phyloP scores from a whole-genome alignment of 2,797 vertebrate species.

The Heterohyrax brucei region DNA sequence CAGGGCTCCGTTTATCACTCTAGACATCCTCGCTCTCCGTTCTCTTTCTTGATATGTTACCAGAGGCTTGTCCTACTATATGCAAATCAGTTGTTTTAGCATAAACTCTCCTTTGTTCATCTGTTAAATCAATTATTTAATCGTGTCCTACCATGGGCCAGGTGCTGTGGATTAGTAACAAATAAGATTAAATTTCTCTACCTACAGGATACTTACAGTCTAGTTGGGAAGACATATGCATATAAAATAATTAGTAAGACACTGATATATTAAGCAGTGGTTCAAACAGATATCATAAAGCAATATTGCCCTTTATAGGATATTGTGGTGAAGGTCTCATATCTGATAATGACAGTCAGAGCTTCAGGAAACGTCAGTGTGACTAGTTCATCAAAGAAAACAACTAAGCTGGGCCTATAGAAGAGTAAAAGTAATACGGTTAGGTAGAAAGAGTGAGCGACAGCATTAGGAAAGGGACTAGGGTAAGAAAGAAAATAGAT shows the following conservation, averaged over 20 bases:
- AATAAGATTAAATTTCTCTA: constrained; percentile 61
- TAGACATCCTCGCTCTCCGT: constrained; percentile 79
- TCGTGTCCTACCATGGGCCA: not conserved
- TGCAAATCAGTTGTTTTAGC: constrained; percentile 75
- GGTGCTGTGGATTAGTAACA: constrained; percentile 50
- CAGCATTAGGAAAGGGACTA: not conserved
- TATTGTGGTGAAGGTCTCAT: constrained; percentile 5
- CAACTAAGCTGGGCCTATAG: not conserved
- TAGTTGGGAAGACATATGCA: constrained; percentile 40
- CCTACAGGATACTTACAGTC: constrained; percentile 67
- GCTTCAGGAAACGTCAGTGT: not conserved
- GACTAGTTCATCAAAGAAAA: constrained; percentile 2
- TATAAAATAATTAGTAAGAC: not conserved
- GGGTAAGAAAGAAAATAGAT: not conserved
- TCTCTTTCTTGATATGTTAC: constrained; percentile 82
- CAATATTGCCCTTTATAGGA: not conserved
- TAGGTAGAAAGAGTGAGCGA: not conserved
- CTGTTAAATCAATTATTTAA: constrained; percentile 71
- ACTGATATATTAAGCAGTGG: not conserved
- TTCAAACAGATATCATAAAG: constrained; percentile 25
- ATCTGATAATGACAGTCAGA: not conserved
- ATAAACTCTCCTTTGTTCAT: constrained; percentile 76
- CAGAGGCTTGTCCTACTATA: constrained; percentile 75
- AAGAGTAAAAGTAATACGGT: not conserved
- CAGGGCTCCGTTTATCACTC: constrained; percentile 82